Evolutionary conservation across 2,888 invertebrate species (phyloP).

Genomic region (Saturnia pavonia): DNA sequence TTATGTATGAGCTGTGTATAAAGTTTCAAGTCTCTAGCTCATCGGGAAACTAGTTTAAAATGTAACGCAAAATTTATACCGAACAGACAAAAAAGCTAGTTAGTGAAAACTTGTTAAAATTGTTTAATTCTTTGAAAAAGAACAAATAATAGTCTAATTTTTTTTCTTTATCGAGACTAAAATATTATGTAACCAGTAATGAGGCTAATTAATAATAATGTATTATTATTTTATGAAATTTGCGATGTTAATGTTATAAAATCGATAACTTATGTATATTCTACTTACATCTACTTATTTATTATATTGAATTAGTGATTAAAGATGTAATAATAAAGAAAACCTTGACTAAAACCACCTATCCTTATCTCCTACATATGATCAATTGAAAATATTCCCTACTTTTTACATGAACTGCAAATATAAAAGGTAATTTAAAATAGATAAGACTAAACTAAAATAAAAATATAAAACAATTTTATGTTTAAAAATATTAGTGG

Average conservation of each 20-base stretch:
- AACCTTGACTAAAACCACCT: background rate
- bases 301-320: background rate
- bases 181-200: background rate
- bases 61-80: no score
- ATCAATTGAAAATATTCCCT: background rate
- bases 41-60: no score
- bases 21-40: no score
- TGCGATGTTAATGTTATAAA: background rate
- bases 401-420: background rate
- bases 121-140: background rate
- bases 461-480: no score
- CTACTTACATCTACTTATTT: background rate
- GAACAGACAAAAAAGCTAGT: no score
- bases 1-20: no score
- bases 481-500: no score
- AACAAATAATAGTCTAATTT: background rate
- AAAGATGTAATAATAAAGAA: background rate
- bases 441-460: no score
- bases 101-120: background rate
- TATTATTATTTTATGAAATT: background rate
- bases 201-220: background rate
- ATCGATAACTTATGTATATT: background rate
- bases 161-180: background rate
- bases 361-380: background rate
- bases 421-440: no score